phyloP scores from a whole-genome alignment of 2,888 invertebrate species.

The Brachyptera putata region DNA sequence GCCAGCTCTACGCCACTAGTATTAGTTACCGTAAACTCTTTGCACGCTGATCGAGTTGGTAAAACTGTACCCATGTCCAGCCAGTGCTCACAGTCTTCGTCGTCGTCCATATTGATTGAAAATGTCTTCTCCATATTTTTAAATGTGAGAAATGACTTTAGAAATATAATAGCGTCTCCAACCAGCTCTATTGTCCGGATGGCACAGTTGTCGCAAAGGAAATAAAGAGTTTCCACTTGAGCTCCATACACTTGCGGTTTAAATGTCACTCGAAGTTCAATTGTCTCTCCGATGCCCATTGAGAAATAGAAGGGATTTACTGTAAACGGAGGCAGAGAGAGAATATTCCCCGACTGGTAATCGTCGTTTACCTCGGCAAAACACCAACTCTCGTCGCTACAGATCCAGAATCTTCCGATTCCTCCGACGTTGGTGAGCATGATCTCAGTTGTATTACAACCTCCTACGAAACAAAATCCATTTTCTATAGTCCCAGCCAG shows the following conservation, averaged over 20 bases:
- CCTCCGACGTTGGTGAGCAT: conserved; percentile 44
- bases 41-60: conserved; percentile 20
- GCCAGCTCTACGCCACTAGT: conserved; percentile 36
- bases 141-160: conserved; percentile 36
- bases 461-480: conserved; percentile 45
- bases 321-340: conserved; percentile 42
- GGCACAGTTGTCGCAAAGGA: conserved; percentile 46
- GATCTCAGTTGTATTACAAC: conserved; percentile 38
- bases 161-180: conserved; percentile 46
- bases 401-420: conserved; percentile 44
- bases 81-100: conserved; percentile 20
- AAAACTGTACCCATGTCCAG: conserved; percentile 25
- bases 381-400: conserved; percentile 47
- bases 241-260: conserved; percentile 42
- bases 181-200: conserved; percentile 44
- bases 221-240: conserved; percentile 44
- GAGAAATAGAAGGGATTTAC: conserved; percentile 46
- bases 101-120: not conserved
- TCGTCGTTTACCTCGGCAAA: conserved; percentile 41
- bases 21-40: conserved; percentile 33
- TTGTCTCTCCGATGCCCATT: conserved; percentile 41
- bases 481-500: conserved; percentile 43
- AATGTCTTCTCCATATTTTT: conserved; percentile 31
- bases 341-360: conserved; percentile 38
- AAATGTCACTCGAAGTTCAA: conserved; percentile 43